Evolutionary conservation across 2,797 vertebrate species (phyloP), one percentile per base, ranked within the genome.

Genomic region (Nasua narica): DNA sequence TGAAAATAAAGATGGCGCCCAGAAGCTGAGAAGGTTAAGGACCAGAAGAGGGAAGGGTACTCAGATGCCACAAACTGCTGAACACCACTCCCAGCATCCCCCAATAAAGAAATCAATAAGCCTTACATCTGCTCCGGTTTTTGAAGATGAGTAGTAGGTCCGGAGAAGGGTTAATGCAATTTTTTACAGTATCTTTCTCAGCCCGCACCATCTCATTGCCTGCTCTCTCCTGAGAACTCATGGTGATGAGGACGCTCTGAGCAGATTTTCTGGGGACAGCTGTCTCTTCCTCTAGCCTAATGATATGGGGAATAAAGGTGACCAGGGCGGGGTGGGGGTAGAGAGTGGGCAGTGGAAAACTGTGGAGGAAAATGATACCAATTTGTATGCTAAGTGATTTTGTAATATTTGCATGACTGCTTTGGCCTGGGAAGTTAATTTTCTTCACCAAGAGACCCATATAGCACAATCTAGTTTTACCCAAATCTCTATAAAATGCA

Each of bases 201-300:
- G 79, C 37, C 70, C 2, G 0, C 3, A 5, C 65, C 32, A 3
- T 60, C 87, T 81, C 76, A 25, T 54, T 6, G 37, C 65, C 72
- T 84, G 46, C 58, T 77, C 69, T 72, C 88, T 95, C 95, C 1
- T 12, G 96, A 95, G 94, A 91, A 37, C 74, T 77, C 27, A 8
- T 1, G 14, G 62, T 81, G 91, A 93, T 78, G 83, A 86, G 52
- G 85, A 91, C 37, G 25, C n/a, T 54, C 0, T 0, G 35, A 90
- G 56, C 60, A 27, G 54, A 93, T 97, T 96, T 98, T 97, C 91
- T 86, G 91, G 79, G 78, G 85, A 93, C 98, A 98, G 96, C 96
- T 98, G 97, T 95, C 94, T 91, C 94, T 60, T 95, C 93, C 67
- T 87, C 83, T 32, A 90, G 93, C 50, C 91, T 97, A 98, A 97